Percentiles rank a stretch among this genome's conserved stretches.
phyloP scores from a whole-genome alignment of 1,140 invertebrate genomes.

The Drosophila hydei region DNA sequence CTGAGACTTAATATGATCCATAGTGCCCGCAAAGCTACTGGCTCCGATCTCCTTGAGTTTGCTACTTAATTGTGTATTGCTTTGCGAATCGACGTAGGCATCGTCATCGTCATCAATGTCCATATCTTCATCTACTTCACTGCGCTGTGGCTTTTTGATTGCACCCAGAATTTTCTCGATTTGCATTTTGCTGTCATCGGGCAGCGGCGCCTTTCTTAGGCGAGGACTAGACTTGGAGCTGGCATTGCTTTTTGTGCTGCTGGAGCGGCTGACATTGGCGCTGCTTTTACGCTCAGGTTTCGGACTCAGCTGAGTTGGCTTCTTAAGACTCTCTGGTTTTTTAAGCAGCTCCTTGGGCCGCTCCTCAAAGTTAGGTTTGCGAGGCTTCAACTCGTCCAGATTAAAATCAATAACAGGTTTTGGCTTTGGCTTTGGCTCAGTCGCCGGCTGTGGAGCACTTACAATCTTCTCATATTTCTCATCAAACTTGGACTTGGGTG shows the following conservation, averaged over 20 bases:
- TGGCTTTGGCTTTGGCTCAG: conserved; percentile 52
- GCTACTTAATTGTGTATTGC: conserved; percentile 53
- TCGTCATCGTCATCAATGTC: conserved; percentile 48
- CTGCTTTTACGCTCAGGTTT: conserved; percentile 48
- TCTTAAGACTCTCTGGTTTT: conserved; percentile 40
- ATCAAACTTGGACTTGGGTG: conserved; percentile 71
- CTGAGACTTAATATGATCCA: conserved; percentile 78
- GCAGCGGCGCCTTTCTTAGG: conserved; percentile 30
- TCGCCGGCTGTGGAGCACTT: conserved; percentile 4
- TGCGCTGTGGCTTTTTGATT: conserved; percentile 59
- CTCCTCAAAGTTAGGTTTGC: conserved; percentile 71
- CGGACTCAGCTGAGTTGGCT: conserved; percentile 38
- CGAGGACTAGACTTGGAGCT: conserved; percentile 48
- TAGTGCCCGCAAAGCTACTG: conserved; percentile 77
- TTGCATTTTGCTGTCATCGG: conserved; percentile 61
- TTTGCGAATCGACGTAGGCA: conserved; percentile 3
- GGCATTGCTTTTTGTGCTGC: conserved; percentile 62
- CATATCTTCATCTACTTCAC: conserved; percentile 51
- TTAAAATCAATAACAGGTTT: conserved; percentile 70
- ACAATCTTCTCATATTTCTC: conserved; percentile 68
- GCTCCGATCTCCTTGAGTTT: conserved; percentile 78
- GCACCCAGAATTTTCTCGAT: conserved; percentile 65
- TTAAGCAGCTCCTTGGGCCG: conserved; percentile 57
- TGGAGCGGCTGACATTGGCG: conserved; percentile 66
- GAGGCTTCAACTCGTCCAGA: conserved; percentile 64